Evolutionary conservation across 2,113 vertebrate species (phyloP), one percentile per base, ranked within the genome.

Genomic region (Arothron firmamentum): DNA sequence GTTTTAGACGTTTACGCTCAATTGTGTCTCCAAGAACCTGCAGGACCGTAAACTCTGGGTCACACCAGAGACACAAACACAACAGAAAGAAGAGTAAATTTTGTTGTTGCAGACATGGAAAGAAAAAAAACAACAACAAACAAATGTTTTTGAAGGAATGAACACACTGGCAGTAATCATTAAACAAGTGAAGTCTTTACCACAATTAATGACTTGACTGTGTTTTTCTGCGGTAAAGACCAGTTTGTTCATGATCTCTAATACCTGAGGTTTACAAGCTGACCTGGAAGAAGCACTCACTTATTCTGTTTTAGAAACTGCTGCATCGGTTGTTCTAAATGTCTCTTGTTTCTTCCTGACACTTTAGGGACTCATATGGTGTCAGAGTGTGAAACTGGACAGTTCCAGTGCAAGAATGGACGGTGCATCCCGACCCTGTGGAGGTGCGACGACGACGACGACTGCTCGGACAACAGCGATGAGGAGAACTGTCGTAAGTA

Each of bases 401-500:
- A 98, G 87, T 98, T 98, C 88, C 92, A 92, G 84, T 99, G 96
- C 90, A 90, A 86, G 71, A 99, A 97, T 67, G 90, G 91, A 68
- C 92, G 94, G 45, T 98, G 96, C 90, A 94, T 98, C 85, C 94
- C 96, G 17, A 93, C 89, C 41, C 82, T 96, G 75, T 99, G 96
- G 96, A 93, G 93, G 64, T 98, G 96, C 59, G 96, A 98, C 60
- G 96, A 97, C 59, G 96, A 98, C 46, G 93, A 98, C 42, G 96
- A 98, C 62, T 98, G 96, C 83, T 89, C 92, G 3, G 96, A 98
- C 83, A 97, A 94, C 90, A 98, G 95, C 52, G 96, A 98, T 58
- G 96, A 98, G 72, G 94, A 95, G 34, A 95, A 93, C 77, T 98
- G 96, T 84, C 93, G 96, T 98, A 91, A 98, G 96, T 98, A 65